Percentiles rank a stretch among this genome's conserved stretches.
phyloP scores from a whole-genome alignment of 2,113 vertebrate genomes.

The Odontophorus gujanensis region DNA sequence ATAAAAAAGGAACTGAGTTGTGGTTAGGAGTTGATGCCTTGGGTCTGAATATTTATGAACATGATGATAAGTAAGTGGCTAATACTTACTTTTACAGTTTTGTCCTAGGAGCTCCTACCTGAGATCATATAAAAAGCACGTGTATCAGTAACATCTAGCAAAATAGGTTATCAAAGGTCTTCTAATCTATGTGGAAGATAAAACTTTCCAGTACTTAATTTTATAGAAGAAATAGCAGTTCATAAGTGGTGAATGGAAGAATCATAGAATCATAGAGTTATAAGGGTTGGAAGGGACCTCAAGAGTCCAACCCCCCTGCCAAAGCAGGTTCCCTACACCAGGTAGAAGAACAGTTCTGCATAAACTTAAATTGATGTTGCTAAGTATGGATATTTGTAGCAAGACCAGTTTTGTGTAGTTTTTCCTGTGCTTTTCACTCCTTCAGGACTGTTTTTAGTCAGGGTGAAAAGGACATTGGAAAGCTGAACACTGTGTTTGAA shows the following conservation, averaged over 20 bases:
- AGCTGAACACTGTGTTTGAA: neutral
- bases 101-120: neutral
- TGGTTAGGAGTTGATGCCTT: slow-evolving; percentile 97
- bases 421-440: neutral
- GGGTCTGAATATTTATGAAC: slow-evolving; percentile 97
- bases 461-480: neutral
- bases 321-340: too few relatives aligned
- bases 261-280: too few relatives aligned
- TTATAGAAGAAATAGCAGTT: neutral
- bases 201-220: neutral
- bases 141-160: neutral
- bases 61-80: slow-evolving; percentile 92
- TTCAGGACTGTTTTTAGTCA: neutral
- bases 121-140: neutral
- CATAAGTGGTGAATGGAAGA: neutral
- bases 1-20: slow-evolving; percentile 97
- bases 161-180: neutral
- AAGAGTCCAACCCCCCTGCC: too few relatives aligned
- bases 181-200: neutral
- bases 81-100: neutral
- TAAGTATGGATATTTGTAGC: neutral
- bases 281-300: too few relatives aligned
- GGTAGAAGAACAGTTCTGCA: neutral
- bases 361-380: neutral
- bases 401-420: neutral